A percentile compares a stretch with the other conserved stretches of the same genome.
These are phyloP conservation scores for Venturia canescens DNA, from an alignment of 1,140 invertebrate genomes.

Conservation along the genomic window DNA sequence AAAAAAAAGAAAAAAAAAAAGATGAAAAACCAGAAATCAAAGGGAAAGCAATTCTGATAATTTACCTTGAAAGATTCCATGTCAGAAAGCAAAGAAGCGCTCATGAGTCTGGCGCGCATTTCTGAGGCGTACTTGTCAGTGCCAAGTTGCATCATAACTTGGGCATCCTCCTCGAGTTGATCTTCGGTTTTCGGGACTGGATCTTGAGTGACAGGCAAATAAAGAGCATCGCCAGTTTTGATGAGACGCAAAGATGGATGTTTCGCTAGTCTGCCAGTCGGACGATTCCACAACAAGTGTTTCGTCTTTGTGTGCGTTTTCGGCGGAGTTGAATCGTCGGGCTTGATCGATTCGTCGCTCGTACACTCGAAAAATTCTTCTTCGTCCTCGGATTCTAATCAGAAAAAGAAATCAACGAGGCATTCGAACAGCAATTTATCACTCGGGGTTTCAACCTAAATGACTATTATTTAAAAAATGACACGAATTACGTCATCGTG, in stretches of 20 bases:
- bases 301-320: conserved; percentile 66
- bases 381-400: conserved; percentile 70
- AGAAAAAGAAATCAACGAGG: not conserved
- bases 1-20: not conserved
- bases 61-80: conserved; percentile 97
- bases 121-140: conserved; percentile 89
- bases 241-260: conserved; percentile 83
- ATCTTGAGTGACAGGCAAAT: conserved; percentile 95
- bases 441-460: no score
- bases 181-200: conserved; percentile 98
- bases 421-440: not conserved
- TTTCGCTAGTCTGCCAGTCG: conserved; percentile 84
- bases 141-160: conserved; percentile 91
- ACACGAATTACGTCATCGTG: no score
- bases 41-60: not conserved
- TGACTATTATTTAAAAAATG: no score
- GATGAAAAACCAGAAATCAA: not conserved
- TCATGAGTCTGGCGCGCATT: conserved; percentile 94
- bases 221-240: conserved; percentile 84
- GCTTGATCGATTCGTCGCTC: conserved; percentile 78
- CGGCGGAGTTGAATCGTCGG: conserved; percentile 66
- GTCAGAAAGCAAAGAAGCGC: conserved; percentile 95
- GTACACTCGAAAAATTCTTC: conserved; percentile 93
- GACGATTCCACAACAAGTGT: conserved; percentile 82
- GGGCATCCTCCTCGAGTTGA: conserved; percentile 94